Conservation (phyloP, 2,113 vertebrate species). For the Erpornis zantholeuca region DNA sequence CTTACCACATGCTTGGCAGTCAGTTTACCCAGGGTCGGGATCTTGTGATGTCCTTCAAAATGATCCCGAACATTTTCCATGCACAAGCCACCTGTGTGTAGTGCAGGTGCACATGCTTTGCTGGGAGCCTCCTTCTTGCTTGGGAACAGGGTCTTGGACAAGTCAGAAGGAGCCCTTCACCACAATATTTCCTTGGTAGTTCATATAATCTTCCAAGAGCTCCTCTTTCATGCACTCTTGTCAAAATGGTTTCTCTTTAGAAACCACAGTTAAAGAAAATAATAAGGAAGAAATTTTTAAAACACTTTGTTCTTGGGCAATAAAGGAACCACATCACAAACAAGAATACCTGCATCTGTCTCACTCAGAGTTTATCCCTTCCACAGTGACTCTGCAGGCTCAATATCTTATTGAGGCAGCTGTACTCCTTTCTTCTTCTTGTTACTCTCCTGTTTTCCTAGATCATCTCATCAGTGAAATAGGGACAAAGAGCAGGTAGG, state of each 20-base stretch:
- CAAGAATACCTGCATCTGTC: not conserved
- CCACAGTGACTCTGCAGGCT: not conserved
- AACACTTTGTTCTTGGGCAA: not conserved
- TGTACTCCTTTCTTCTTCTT: not conserved
- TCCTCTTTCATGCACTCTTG: not conserved
- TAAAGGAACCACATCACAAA: not conserved
- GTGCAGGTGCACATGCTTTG: not conserved
- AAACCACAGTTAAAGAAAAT: not conserved
- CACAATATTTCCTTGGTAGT: not conserved
- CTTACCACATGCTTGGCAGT: not conserved
- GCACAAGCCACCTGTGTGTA: fast-evolving
- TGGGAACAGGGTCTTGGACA: not conserved
- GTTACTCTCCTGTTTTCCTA: not conserved
- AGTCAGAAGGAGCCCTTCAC: not conserved
- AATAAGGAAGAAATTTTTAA: not conserved
- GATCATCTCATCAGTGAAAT: not conserved
- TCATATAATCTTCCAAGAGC: not conserved
- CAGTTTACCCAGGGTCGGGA: not conserved
- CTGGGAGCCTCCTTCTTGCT: not conserved
- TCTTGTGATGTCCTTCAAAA: not conserved
- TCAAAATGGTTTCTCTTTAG: not conserved
- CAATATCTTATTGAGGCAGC: not conserved
- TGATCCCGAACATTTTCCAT: fast-evolving
- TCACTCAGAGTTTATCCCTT: not conserved
- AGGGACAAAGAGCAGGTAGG: not conserved